phyloP scores from a whole-genome alignment of 2,113 vertebrate species.

The Pipra filicauda region DNA sequence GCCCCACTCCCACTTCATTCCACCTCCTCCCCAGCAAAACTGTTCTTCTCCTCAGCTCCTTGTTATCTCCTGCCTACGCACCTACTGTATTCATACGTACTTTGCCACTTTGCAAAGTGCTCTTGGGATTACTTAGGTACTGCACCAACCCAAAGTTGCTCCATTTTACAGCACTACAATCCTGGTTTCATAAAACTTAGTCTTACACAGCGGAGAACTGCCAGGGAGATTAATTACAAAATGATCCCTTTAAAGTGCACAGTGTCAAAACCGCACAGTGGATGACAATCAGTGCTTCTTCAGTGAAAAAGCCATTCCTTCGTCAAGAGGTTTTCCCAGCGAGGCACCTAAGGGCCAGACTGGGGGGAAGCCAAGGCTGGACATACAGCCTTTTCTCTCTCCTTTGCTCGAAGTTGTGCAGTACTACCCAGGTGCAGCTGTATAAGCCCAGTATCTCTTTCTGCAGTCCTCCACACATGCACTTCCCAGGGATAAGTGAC shows the following conservation, averaged over 20 bases:
- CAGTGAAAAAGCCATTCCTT: background rate
- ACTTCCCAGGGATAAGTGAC: background rate
- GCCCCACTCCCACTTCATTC: constrained; percentile 1
- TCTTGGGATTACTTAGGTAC: constrained; percentile 45
- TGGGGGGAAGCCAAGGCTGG: background rate
- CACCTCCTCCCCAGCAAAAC: background rate
- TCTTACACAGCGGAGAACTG: background rate
- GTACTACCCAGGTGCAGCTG: background rate
- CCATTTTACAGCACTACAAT: background rate
- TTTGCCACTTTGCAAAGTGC: constrained; percentile 25
- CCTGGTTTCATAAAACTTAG: background rate
- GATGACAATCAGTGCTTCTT: background rate
- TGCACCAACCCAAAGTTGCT: background rate
- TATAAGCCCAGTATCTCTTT: background rate
- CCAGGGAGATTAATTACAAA: background rate
- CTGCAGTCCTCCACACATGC: rapidly evolving
- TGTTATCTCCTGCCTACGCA: constrained; percentile 43
- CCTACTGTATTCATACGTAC: background rate
- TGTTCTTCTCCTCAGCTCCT: constrained; percentile 2
- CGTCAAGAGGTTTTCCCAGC: background rate
- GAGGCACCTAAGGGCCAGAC: background rate
- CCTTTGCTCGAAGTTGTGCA: no score
- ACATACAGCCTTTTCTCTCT: background rate
- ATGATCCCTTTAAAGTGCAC: background rate
- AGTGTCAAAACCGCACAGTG: background rate